These are phyloP conservation scores for Drosophila equinoxialis DNA, from an alignment of 1,140 invertebrate genomes.

Conservation along the genomic window DNA sequence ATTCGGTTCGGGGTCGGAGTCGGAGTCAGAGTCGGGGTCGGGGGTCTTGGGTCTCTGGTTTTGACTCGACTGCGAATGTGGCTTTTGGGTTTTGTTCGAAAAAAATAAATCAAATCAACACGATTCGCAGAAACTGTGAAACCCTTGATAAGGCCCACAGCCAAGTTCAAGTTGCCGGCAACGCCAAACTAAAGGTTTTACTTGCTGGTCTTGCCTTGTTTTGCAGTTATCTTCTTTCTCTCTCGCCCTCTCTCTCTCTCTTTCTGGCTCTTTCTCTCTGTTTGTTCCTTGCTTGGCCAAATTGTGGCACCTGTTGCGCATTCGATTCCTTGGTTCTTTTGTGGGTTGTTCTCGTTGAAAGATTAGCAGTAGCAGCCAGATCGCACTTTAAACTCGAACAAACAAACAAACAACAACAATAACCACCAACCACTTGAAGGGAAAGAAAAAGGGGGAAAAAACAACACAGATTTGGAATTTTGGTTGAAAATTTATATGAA, in stretches of 20 bases:
- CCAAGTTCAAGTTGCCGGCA: slow-evolving; percentile 5
- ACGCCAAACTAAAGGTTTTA: background rate
- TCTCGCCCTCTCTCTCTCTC: no score
- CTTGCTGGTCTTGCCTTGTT: background rate
- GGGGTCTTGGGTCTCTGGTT: background rate
- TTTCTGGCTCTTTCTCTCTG: background rate
- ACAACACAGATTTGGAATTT: background rate
- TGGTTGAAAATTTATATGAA: background rate
- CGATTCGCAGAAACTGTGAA: slow-evolving; percentile 71
- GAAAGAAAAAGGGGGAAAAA: background rate
- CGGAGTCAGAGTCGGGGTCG: background rate
- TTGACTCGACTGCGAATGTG: slow-evolving; percentile 22
- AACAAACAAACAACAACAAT: background rate
- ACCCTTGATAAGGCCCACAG: slow-evolving; percentile 18
- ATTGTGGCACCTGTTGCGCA: slow-evolving; percentile 8
- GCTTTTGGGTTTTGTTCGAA: slow-evolving; percentile 27
- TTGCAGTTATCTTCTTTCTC: background rate
- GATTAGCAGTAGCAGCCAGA: slow-evolving; percentile 13
- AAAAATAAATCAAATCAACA: slow-evolving; percentile 82
- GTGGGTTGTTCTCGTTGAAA: slow-evolving; percentile 10
- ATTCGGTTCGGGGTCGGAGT: background rate
- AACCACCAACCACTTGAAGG: background rate
- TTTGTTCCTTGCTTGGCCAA: background rate
- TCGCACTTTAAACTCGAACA: slow-evolving; percentile 11
- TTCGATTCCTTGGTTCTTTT: background rate